A percentile compares a stretch with the other conserved stretches of the same genome.
Evolutionary conservation across 2,888 invertebrate species (phyloP).

Genomic region (Rhogogaster chlorosoma): DNA sequence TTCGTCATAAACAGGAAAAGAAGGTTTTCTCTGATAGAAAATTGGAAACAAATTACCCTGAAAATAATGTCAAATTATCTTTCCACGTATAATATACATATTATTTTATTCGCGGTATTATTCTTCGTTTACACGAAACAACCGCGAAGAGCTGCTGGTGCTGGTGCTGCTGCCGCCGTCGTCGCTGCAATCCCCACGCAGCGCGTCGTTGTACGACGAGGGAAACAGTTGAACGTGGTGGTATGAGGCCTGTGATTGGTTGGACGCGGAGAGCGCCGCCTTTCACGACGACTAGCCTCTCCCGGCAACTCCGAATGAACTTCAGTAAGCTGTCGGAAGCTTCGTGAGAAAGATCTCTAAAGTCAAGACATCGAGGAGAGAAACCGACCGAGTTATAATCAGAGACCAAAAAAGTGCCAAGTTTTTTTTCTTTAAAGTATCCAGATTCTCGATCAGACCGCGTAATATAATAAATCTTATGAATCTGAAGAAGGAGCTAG

Average conservation of each 20-base stretch:
- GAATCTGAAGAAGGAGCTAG: background rate
- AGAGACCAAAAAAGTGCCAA: conserved; percentile 62
- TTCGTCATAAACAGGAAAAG: background rate
- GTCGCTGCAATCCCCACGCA: background rate
- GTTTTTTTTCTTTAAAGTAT: conserved; percentile 53
- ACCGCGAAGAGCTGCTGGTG: background rate
- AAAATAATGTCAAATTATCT: background rate
- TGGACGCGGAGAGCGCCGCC: conserved; percentile 31
- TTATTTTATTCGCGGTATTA: background rate
- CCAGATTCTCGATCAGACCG: background rate
- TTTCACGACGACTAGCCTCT: conserved; percentile 51
- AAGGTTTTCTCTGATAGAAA: background rate
- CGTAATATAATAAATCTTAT: conserved; percentile 8
- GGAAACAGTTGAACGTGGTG: conserved; percentile 9
- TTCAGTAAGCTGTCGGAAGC: conserved; percentile 72
- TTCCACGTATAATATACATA: background rate
- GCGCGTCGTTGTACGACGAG: background rate
- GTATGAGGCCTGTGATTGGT: conserved; percentile 15
- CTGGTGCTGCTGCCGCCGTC: background rate
- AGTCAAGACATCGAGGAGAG: background rate
- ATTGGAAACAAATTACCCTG: background rate
- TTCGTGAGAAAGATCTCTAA: conserved; percentile 65
- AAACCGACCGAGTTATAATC: conserved; percentile 51
- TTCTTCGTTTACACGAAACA: background rate
- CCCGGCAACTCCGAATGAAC: conserved; percentile 40